phyloP scores from a whole-genome alignment of 2,797 vertebrate genomes.

The Acanthiza pusilla region DNA sequence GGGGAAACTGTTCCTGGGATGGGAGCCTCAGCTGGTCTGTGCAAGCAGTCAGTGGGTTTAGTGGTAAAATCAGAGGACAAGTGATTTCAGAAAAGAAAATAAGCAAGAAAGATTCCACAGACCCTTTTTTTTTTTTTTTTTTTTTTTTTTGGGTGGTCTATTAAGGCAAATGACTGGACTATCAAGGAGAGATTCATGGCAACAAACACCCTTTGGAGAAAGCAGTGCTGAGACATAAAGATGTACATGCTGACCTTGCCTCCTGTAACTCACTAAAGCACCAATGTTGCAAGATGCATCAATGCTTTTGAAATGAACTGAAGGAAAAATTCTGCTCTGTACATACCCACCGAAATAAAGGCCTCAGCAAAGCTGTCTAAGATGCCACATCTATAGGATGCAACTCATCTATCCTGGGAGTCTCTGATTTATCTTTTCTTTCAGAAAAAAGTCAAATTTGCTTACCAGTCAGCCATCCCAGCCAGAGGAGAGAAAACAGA shows the following conservation, averaged over 20 bases:
- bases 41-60: not conserved
- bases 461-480: not conserved
- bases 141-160: not conserved
- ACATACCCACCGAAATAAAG: not conserved
- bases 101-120: not conserved
- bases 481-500: not conserved
- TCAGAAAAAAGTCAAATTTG: not conserved
- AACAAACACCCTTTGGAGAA: not conserved
- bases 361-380: not conserved
- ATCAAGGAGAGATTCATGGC: not conserved
- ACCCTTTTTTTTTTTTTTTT: accelerated
- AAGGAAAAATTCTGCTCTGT: not conserved
- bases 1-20: not conserved
- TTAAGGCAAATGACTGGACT: not conserved
- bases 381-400: not conserved
- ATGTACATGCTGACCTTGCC: not conserved
- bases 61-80: not conserved
- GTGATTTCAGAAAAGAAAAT: not conserved
- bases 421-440: not conserved
- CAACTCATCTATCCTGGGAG: not conserved
- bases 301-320: not conserved
- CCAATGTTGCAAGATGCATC: not conserved
- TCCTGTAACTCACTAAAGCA: not conserved
- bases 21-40: not conserved
- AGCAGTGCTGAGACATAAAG: not conserved